These are phyloP conservation scores for Drosophila sechellia DNA, from an alignment of 1,140 invertebrate genomes.

Conservation along the genomic window DNA sequence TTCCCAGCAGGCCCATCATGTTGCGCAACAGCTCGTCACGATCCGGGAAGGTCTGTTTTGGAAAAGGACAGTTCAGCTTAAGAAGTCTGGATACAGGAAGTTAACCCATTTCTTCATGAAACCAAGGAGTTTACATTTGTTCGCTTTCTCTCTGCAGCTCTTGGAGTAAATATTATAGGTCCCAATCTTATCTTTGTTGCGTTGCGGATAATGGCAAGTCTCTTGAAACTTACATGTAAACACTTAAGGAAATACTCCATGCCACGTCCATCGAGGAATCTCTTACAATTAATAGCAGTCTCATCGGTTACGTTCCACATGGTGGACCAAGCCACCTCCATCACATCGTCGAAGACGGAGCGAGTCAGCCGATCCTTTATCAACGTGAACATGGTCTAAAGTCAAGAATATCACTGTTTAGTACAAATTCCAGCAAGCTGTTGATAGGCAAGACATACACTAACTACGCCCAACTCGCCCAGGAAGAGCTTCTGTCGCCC, in stretches of 20 bases:
- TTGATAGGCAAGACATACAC: conserved; percentile 85
- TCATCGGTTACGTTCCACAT: conserved; percentile 99
- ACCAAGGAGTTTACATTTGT: background rate
- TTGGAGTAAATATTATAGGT: background rate
- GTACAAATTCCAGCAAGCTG: background rate
- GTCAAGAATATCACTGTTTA: conserved; percentile 50
- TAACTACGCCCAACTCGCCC: conserved; percentile 94
- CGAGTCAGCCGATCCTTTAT: conserved; percentile 91
- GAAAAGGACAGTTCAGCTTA: conserved; percentile 1
- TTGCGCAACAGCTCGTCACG: conserved; percentile 95
- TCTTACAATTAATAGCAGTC: conserved; percentile 95
- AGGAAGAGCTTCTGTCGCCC: conserved; percentile 95
- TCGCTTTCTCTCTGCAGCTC: background rate
- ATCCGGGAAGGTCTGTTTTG: conserved; percentile 91
- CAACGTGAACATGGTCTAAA: conserved; percentile 93
- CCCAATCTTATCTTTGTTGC: background rate
- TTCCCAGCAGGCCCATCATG: conserved; percentile 98
- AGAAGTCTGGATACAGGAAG: background rate
- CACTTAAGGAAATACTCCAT: conserved; percentile 95
- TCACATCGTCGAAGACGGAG: conserved; percentile 94
- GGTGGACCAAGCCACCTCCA: conserved; percentile 99
- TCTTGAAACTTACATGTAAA: conserved; percentile 87
- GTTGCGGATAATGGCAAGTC: background rate
- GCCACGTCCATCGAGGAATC: conserved; percentile 93
- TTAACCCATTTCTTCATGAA: background rate